These are phyloP conservation scores for Paramormyrops kingsleyae DNA, from an alignment of 2,113 vertebrate species.

Conservation along the genomic window DNA sequence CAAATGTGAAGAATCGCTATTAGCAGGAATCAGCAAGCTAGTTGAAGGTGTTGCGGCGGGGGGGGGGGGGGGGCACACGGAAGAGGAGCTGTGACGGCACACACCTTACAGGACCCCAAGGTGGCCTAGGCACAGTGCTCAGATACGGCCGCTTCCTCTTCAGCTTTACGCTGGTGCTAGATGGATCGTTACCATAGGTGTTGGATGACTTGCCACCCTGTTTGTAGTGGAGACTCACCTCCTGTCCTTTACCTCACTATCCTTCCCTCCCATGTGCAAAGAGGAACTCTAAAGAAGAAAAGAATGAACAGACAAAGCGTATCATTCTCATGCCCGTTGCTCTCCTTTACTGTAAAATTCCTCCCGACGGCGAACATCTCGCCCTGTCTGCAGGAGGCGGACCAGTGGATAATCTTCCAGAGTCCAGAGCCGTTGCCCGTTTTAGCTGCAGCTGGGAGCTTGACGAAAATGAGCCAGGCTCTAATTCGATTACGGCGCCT, in stretches of 20 bases:
- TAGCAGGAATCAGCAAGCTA: slow-evolving; percentile 27
- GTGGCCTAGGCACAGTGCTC: not conserved
- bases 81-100: not conserved
- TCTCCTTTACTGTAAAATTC: not conserved
- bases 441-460: not conserved
- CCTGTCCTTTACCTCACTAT: not conserved
- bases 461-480: not conserved
- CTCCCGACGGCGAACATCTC: not conserved
- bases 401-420: not conserved
- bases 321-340: not conserved
- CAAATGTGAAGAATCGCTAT: slow-evolving; percentile 21
- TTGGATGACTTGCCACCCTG: slow-evolving; percentile 59
- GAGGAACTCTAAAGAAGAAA: not conserved
- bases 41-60: not conserved
- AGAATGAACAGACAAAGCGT: not conserved
- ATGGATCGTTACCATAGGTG: slow-evolving; percentile 60
- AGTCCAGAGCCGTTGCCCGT: not conserved
- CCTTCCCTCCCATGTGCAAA: not conserved
- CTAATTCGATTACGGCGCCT: not conserved
- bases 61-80: not conserved
- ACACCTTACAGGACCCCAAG: not conserved
- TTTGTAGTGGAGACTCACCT: slow-evolving; percentile 37
- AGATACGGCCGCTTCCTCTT: not conserved
- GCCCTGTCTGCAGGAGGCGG: not conserved
- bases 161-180: not conserved